phyloP scores from a whole-genome alignment of 2,797 vertebrate species.

The Coendou prehensilis region DNA sequence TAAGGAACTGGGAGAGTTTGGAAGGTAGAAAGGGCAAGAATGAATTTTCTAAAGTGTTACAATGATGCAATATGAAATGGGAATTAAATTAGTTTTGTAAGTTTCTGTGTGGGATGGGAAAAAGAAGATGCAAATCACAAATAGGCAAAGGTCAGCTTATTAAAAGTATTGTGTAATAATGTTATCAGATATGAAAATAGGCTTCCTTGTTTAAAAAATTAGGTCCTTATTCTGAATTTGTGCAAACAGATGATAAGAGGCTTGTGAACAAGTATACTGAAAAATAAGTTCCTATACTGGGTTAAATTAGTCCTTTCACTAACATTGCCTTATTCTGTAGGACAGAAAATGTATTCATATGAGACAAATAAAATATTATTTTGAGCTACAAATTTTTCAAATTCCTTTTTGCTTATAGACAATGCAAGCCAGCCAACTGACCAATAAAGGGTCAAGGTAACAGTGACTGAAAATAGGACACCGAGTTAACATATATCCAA shows the following conservation, averaged over 20 bases:
- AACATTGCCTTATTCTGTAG: background rate
- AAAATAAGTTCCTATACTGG: conserved; percentile 10
- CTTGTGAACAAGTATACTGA: background rate
- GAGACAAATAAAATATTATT: conserved; percentile 10
- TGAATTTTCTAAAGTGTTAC: conserved; percentile 7
- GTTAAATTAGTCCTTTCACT: background rate
- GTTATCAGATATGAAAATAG: background rate
- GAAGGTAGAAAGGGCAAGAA: background rate
- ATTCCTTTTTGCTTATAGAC: background rate
- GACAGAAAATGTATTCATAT: background rate
- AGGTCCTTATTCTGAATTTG: background rate
- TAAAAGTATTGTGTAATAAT: background rate
- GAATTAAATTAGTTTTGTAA: background rate
- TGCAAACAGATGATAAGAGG: background rate
- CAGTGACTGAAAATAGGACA: background rate
- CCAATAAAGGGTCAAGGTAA: background rate
- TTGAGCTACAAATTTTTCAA: background rate
- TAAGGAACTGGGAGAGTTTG: background rate
- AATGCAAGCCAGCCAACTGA: background rate
- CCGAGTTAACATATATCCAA: background rate
- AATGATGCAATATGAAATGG: background rate
- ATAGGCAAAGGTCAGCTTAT: background rate
- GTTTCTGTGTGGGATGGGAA: background rate
- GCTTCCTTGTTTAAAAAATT: background rate
- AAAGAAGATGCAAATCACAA: background rate